Conservation (phyloP, 2,797 vertebrate genomes). For the Dryobates pubescens region DNA sequence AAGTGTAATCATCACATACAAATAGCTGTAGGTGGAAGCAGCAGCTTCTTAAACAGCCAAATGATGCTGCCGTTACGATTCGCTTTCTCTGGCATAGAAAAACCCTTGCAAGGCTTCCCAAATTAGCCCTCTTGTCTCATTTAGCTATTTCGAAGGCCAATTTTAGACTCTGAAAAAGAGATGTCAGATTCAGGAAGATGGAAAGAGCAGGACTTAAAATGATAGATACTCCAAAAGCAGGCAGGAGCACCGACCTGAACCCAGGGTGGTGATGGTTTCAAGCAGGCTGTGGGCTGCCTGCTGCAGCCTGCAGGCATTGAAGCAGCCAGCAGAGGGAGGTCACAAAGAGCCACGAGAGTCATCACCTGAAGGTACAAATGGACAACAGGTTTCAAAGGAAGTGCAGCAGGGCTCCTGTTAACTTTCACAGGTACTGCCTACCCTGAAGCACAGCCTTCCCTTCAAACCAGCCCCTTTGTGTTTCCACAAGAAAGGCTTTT, state of each 20-base stretch:
- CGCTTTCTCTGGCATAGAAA: neutral
- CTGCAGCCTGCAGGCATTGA: neutral
- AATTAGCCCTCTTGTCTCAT: neutral
- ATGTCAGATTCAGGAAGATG: neutral
- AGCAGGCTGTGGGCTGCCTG: neutral
- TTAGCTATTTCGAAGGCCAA: slow-evolving; percentile 4
- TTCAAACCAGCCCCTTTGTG: neutral
- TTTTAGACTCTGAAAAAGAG: neutral
- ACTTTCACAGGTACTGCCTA: neutral
- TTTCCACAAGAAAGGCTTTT: neutral
- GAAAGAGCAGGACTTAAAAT: neutral
- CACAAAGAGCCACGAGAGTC: neutral
- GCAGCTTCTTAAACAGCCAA: neutral
- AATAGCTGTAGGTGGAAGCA: neutral
- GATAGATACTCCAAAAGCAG: neutral
- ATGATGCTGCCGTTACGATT: neutral
- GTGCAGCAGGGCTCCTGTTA: neutral
- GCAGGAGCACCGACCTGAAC: neutral
- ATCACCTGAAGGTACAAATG: neutral
- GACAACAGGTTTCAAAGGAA: neutral
- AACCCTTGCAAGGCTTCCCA: neutral
- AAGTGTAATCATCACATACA: neutral
- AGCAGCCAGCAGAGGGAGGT: slow-evolving; percentile 45
- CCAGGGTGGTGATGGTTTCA: neutral
- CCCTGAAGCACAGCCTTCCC: neutral